Conservation (phyloP, 2,888 invertebrate genomes). For the Helleia helle region DNA sequence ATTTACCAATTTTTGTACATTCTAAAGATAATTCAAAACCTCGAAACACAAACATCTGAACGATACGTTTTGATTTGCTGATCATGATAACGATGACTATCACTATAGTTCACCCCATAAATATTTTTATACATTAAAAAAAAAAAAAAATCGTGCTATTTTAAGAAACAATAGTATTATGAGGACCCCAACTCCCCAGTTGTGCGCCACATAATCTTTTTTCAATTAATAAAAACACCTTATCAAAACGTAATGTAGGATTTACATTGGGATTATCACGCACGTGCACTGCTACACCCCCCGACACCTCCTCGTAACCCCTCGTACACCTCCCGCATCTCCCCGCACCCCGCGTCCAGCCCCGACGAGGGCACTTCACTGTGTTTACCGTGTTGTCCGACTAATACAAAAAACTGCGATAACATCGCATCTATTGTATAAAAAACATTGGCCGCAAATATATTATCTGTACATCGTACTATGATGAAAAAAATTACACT, state of each 20-base stretch:
- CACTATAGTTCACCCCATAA: too few species aligned
- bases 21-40: too few species aligned
- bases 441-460: not conserved
- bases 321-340: too few species aligned
- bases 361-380: conserved; percentile 23
- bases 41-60: too few species aligned
- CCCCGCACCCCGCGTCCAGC: too few species aligned
- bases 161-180: not conserved
- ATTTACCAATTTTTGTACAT: too few species aligned
- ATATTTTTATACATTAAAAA: too few species aligned
- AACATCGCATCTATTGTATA: not conserved
- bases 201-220: conserved; percentile 46
- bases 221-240: conserved; percentile 66
- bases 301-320: too few species aligned
- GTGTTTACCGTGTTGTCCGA: conserved; percentile 18
- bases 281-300: conserved; percentile 44
- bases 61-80: too few species aligned
- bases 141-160: not conserved
- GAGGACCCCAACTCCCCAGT: conserved; percentile 23
- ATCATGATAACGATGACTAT: too few species aligned
- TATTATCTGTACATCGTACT: not conserved
- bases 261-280: conserved; percentile 55
- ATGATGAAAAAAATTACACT: not conserved
- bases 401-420: conserved; percentile 13
- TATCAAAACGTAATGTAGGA: conserved; percentile 60